Evolutionary conservation across 2,797 vertebrate species (phyloP).

Genomic region (Lacerta agilis): DNA sequence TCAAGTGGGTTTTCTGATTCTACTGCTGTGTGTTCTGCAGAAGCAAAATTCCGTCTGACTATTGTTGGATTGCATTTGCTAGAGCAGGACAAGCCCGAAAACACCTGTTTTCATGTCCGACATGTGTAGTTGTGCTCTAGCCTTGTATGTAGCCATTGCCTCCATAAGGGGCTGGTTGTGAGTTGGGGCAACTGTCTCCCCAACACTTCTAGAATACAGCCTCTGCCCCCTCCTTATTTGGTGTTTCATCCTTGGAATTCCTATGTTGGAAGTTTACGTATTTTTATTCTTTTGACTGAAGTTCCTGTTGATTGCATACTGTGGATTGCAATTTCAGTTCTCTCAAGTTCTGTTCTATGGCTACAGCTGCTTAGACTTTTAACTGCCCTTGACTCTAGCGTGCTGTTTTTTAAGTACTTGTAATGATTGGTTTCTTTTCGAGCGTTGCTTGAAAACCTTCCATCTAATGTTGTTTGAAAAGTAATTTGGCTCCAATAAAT

Average conservation of each 20-base stretch:
- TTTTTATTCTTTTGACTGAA: neutral
- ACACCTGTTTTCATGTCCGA: no score
- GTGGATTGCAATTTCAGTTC: constrained; percentile 8
- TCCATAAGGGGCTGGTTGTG: neutral
- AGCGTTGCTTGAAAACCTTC: constrained; percentile 9
- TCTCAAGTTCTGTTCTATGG: neutral
- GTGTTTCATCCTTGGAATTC: neutral
- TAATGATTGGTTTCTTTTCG: constrained; percentile 29
- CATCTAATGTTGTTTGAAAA: constrained; percentile 25
- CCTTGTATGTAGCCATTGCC: neutral
- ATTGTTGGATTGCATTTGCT: neutral
- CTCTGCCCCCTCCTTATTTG: neutral
- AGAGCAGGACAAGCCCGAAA: neutral
- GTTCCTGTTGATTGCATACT: neutral
- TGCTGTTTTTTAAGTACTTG: constrained; percentile 17
- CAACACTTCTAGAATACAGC: neutral
- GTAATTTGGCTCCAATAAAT: constrained; percentile 22
- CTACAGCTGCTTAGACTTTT: constrained; percentile 26
- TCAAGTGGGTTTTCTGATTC: neutral
- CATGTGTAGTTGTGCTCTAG: neutral
- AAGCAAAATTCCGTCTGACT: neutral
- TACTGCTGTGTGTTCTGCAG: neutral
- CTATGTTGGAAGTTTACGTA: neutral
- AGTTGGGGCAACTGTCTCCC: neutral
- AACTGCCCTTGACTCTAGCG: constrained; percentile 33